phyloP scores from a whole-genome alignment of 2,888 invertebrate genomes.

The Pammene fasciana region DNA sequence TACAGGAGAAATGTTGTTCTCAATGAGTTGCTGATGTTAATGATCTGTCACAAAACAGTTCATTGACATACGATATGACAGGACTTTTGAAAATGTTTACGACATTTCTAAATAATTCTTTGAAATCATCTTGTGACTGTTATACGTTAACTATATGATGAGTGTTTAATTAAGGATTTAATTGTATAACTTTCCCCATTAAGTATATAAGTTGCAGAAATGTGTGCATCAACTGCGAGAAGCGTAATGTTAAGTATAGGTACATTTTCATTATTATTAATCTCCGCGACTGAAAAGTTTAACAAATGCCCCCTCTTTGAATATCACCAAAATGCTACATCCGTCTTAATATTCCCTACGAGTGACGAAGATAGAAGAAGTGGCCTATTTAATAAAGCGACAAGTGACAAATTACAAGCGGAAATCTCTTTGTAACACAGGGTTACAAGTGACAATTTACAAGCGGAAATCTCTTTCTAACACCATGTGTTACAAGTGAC shows the following conservation, averaged over 20 bases:
- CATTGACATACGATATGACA: not conserved
- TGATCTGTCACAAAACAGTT: not conserved
- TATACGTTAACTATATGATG: constrained; percentile 44
- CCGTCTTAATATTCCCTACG: too few species aligned
- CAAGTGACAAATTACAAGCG: too few species aligned
- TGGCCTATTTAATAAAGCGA: too few species aligned
- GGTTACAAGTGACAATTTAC: too few species aligned
- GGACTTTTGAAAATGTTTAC: constrained; percentile 1
- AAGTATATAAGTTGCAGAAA: not conserved
- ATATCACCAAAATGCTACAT: too few species aligned
- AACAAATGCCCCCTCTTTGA: too few species aligned
- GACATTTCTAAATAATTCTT: constrained; percentile 45
- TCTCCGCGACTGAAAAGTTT: too few species aligned
- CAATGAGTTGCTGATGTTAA: not conserved
- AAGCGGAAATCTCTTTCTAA: too few species aligned
- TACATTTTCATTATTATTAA: not conserved
- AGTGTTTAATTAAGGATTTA: constrained; percentile 38
- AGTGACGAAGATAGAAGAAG: too few species aligned
- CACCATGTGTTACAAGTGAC: too few species aligned
- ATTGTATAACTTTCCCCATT: not conserved
- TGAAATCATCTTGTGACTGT: constrained; percentile 42
- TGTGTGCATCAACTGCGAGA: not conserved
- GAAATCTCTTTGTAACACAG: too few species aligned
- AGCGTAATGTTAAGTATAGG: not conserved
- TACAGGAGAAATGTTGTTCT: not conserved